Conservation (phyloP, 1,140 invertebrate species). For the Holcopasites calliopsidis region DNA sequence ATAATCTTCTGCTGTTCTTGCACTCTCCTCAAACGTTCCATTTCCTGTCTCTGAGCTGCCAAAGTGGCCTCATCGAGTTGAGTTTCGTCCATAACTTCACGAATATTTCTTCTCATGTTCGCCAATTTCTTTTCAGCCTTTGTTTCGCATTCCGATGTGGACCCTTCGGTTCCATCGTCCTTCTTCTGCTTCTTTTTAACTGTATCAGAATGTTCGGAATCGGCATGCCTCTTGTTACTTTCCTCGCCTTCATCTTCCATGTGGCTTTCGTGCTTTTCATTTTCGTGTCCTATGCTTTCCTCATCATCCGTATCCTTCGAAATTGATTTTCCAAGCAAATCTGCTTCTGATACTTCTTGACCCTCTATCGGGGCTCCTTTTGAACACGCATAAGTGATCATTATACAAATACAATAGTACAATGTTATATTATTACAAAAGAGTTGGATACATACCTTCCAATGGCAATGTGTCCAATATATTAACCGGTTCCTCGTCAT, state of each 20-base stretch:
- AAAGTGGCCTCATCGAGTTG: slow-evolving; percentile 95
- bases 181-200: slow-evolving; percentile 72
- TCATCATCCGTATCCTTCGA: slow-evolving; percentile 74
- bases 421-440: not conserved
- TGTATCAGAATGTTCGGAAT: slow-evolving; percentile 69
- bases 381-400: slow-evolving; percentile 22
- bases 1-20: slow-evolving; percentile 91
- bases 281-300: slow-evolving; percentile 73
- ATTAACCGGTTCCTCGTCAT: slow-evolving; percentile 73
- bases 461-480: slow-evolving; percentile 77
- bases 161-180: slow-evolving; percentile 71
- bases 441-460: slow-evolving; percentile 67
- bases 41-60: slow-evolving; percentile 95
- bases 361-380: slow-evolving; percentile 76
- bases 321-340: slow-evolving; percentile 72
- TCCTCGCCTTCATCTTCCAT: slow-evolving; percentile 69
- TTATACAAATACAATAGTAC: slow-evolving; percentile 8
- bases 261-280: slow-evolving; percentile 64
- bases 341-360: slow-evolving; percentile 76
- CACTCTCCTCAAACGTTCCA: slow-evolving; percentile 90
- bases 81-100: slow-evolving; percentile 95
- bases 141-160: slow-evolving; percentile 69
- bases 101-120: slow-evolving; percentile 90
- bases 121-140: slow-evolving; percentile 83
- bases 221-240: slow-evolving; percentile 66